These are phyloP conservation scores for Caradrina clavipalpis DNA, from an alignment of 2,888 invertebrate genomes.

Conservation along the genomic window DNA sequence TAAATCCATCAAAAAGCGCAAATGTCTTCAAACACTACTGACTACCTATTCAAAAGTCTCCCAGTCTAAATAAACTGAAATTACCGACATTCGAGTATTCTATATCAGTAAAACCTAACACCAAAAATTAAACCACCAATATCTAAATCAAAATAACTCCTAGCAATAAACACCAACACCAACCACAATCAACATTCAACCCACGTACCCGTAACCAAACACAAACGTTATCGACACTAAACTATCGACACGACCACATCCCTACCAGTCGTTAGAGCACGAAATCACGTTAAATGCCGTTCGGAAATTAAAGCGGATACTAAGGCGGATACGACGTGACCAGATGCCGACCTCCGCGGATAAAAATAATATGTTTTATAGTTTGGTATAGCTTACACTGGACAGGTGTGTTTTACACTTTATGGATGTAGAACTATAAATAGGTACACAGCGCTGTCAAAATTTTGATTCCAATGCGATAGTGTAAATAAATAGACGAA, in stretches of 20 bases:
- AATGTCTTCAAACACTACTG: too few species aligned
- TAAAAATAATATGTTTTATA: conserved; percentile 59
- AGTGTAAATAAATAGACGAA: too few species aligned
- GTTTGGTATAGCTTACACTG: conserved; percentile 17
- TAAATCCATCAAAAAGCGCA: too few species aligned
- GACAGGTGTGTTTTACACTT: conserved; percentile 31
- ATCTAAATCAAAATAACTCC: not conserved
- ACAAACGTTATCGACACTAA: conserved; percentile 30
- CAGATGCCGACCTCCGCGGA: conserved; percentile 57
- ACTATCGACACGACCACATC: conserved; percentile 44
- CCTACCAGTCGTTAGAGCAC: conserved; percentile 67
- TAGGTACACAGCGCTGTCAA: not conserved
- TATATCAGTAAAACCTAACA: too few species aligned
- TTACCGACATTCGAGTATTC: too few species aligned
- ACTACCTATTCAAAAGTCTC: too few species aligned
- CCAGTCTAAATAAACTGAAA: too few species aligned
- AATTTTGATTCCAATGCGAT: too few species aligned
- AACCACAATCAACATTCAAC: not conserved
- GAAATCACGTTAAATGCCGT: conserved; percentile 71
- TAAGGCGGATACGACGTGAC: conserved; percentile 69
- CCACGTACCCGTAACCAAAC: not conserved
- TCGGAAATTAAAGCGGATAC: conserved; percentile 76
- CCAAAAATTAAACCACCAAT: too few species aligned
- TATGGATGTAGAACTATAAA: not conserved
- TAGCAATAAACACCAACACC: not conserved